Evolutionary conservation across 2,113 vertebrate species (phyloP).

Genomic region (Maccullochella peelii): DNA sequence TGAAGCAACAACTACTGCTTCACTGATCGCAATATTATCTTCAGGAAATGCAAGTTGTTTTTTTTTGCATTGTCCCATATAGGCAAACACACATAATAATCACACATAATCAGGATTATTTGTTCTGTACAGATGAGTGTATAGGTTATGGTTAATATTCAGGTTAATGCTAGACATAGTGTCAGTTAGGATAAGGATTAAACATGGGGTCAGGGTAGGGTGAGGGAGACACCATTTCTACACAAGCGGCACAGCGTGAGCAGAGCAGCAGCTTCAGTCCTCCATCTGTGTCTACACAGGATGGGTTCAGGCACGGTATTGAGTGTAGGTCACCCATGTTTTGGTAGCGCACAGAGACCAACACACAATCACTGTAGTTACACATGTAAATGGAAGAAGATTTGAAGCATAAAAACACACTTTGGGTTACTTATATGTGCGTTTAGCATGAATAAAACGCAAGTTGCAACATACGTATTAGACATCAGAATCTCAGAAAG

Average conservation of each 20-base stretch:
- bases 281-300: constrained; percentile 14
- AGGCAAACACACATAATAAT: neutral
- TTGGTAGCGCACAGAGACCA: neutral
- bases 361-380: neutral
- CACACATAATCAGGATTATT: neutral
- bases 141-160: neutral
- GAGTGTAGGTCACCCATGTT: neutral
- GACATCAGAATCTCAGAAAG: too few relatives aligned
- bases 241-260: neutral
- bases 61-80: neutral
- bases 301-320: neutral
- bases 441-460: too few relatives aligned
- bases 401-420: neutral
- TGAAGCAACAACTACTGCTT: neutral
- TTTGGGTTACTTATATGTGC: too few relatives aligned
- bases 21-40: neutral
- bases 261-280: neutral
- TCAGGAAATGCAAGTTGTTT: neutral
- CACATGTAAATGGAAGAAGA: neutral
- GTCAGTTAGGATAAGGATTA: neutral
- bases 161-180: neutral
- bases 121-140: neutral
- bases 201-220: neutral
- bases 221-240: neutral
- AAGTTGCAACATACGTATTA: too few relatives aligned